phyloP scores from a whole-genome alignment of 2,888 invertebrate genomes.

The Hirtodrosophila histrioides region DNA sequence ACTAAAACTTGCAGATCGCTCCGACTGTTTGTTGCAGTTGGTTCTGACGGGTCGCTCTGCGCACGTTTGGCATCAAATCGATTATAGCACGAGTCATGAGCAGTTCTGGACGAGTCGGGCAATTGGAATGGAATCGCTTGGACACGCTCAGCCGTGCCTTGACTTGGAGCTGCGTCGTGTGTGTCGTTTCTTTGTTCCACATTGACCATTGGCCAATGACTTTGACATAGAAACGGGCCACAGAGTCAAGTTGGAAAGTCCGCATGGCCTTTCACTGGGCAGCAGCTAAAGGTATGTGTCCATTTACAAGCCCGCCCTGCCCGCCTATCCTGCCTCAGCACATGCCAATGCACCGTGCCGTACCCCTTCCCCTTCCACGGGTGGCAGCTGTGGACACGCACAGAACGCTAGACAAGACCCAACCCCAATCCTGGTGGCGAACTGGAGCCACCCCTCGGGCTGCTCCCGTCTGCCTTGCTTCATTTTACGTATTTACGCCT shows the following conservation, averaged over 20 bases:
- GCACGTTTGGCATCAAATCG: conserved; percentile 74
- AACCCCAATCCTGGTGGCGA: conserved; percentile 9
- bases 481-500: conserved; percentile 50
- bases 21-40: conserved; percentile 9
- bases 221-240: conserved; percentile 67
- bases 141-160: conserved; percentile 42
- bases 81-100: conserved; percentile 59
- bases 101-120: conserved; percentile 28
- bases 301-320: conserved; percentile 9
- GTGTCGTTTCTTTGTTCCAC: conserved; percentile 62
- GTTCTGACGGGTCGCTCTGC: conserved; percentile 14
- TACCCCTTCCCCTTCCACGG: too few species aligned
- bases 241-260: conserved; percentile 35
- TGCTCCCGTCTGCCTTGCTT: conserved; percentile 27
- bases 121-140: conserved; percentile 41
- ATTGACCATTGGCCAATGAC: conserved; percentile 70
- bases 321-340: not conserved
- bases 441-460: conserved; percentile 14
- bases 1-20: conserved; percentile 20
- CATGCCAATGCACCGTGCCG: conserved; percentile 46
- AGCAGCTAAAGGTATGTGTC: conserved; percentile 34
- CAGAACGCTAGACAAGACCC: not conserved
- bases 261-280: conserved; percentile 62
- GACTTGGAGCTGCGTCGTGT: conserved; percentile 43
- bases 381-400: not conserved